phyloP scores from a whole-genome alignment of 2,113 vertebrate genomes.

The Circaetus cinerascens region DNA sequence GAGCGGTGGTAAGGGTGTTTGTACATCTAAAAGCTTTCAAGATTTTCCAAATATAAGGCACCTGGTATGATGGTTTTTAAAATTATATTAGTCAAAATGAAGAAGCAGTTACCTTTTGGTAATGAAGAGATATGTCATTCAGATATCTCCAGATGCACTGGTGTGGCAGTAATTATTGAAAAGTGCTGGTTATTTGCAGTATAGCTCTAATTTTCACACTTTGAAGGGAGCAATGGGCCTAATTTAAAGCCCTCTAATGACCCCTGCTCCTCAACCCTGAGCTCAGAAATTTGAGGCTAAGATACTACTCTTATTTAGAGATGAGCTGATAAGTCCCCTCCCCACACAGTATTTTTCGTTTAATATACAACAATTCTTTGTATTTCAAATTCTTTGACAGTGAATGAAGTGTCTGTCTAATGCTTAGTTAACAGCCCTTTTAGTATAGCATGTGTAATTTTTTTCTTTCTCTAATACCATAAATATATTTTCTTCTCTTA shows the following conservation, averaged over 20 bases:
- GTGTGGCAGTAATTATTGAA: neutral
- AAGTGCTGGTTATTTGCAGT: neutral
- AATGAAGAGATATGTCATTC: neutral
- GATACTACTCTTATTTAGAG: neutral
- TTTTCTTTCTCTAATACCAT: neutral
- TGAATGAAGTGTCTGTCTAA: neutral
- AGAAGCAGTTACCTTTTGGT: neutral
- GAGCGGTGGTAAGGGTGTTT: conserved; percentile 26
- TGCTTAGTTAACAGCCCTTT: neutral
- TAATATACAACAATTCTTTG: neutral
- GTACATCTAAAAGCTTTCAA: conserved; percentile 49
- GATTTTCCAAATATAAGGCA: conserved; percentile 49
- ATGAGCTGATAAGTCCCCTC: neutral
- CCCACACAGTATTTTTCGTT: neutral
- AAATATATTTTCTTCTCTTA: neutral
- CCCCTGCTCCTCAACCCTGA: neutral
- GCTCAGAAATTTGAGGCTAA: neutral
- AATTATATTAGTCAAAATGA: neutral
- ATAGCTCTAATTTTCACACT: neutral
- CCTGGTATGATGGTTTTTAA: conserved; percentile 31
- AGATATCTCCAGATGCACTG: neutral
- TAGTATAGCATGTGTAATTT: neutral
- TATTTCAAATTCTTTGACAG: neutral
- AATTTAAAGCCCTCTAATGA: neutral
- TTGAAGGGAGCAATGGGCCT: neutral